Base-by-base conservation (phyloP, 2,797 vertebrate species). In the Austrolebias charrua region DNA sequence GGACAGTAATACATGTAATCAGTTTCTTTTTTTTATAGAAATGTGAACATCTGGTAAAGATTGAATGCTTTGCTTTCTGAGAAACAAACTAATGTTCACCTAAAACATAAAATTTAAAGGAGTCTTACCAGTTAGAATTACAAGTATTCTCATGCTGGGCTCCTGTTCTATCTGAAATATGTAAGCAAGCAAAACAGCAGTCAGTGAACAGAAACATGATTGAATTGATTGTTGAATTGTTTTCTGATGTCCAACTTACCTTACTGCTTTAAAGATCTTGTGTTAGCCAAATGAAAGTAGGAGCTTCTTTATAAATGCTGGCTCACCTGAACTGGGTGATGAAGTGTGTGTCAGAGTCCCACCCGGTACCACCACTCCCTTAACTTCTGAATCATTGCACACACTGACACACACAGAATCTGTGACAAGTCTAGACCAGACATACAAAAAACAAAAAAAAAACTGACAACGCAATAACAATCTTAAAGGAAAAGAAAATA, bases 301-400 rank as follows among this genome's bases (percentile, higher is more conserved):
- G 58, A 10, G 28, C 54, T 55, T 49, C 73, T 69, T 94, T 94
- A 93, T 93, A 94, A 91, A 87, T 68, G 66, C 6, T 4, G 76
- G 76, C 91, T 93, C 91, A 94, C 94, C 95, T 94, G 90, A 63
- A 58, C 73, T 67, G 79, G 79, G 77, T 86, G 89, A 93, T 86
- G 86, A 90, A 92, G 84, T 79, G 75, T 93, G 93, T 91, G 93
- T 95, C 94, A 95, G 93, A 89, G 69, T 77, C 93, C 90, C 95
- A 78, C 95, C 95, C 93, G 82, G 63, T 64, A 51, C 16, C 31
- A 51, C 83, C 90, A 79, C 90, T 77, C 90, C 91, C 85, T 83
- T 15, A 44, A 15, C 44, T 50, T 48, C 74, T 91, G 84, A 91
- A 89, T 89, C 86, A 89, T 85, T 78, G 70, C 54, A 76, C 61